Conservation (phyloP, 2,888 invertebrate species). For the Stenurella melanura region DNA sequence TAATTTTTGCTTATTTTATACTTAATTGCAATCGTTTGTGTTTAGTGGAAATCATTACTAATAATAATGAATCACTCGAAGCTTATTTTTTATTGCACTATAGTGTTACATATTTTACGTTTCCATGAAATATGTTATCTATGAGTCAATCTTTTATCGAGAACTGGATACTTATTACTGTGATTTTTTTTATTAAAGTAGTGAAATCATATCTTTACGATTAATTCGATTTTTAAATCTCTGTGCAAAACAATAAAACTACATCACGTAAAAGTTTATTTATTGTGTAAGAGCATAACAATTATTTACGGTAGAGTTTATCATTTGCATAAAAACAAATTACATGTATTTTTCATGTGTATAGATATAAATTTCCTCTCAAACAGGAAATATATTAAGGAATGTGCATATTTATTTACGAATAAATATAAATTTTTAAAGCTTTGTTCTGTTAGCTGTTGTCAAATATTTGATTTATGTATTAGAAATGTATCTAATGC, state of each 20-base stretch:
- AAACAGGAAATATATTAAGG: constrained; percentile 5
- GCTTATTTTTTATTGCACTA: background rate
- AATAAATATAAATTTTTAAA: background rate
- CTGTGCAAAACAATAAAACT: background rate
- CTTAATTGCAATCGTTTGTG: background rate
- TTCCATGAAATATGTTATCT: constrained; percentile 11
- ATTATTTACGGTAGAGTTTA: constrained; percentile 5
- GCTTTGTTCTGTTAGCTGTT: background rate
- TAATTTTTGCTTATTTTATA: background rate
- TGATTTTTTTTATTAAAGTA: background rate
- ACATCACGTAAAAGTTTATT: background rate
- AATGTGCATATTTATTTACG: constrained; percentile 9
- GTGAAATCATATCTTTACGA: background rate
- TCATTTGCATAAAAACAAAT: constrained; percentile 10
- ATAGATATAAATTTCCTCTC: constrained; percentile 3
- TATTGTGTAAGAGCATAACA: background rate
- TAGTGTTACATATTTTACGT: background rate
- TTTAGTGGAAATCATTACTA: background rate
- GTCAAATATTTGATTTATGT: background rate
- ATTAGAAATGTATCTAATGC: background rate
- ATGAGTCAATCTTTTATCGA: background rate
- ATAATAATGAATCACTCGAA: constrained; percentile 12
- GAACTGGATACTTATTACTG: background rate
- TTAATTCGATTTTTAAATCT: background rate
- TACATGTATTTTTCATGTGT: background rate